Evolutionary conservation across 2,888 invertebrate genomes (phyloP).

Genomic region (Caradrina kadenii): DNA sequence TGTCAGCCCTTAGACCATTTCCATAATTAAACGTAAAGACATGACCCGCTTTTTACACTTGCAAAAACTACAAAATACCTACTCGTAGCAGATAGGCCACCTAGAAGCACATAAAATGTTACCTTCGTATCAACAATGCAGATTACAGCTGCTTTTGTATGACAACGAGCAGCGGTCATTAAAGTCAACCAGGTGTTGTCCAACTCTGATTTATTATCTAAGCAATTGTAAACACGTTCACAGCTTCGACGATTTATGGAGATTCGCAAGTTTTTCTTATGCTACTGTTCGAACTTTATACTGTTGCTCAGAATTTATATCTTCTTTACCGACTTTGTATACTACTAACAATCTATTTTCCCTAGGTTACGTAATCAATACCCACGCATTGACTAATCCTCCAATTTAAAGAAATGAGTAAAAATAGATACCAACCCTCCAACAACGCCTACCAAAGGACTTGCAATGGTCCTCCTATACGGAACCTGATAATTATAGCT

Average conservation of each 20-base stretch:
- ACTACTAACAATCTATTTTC: neutral
- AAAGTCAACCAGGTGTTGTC: conserved; percentile 49
- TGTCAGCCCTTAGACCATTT: neutral
- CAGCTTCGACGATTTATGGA: conserved; percentile 27
- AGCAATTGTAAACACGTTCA: conserved; percentile 40
- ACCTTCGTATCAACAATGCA: conserved; percentile 56
- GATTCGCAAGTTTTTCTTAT: conserved; percentile 38
- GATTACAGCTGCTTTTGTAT: conserved; percentile 49
- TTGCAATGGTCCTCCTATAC: conserved; percentile 7
- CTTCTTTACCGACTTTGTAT: conserved; percentile 5
- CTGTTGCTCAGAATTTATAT: conserved; percentile 2
- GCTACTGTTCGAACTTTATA: conserved; percentile 30
- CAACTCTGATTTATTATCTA: conserved; percentile 55
- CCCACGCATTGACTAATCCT: neutral
- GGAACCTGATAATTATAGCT: conserved; percentile 1
- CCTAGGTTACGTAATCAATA: neutral
- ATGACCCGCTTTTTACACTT: neutral
- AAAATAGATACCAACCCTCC: conserved; percentile 21
- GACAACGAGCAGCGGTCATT: conserved; percentile 48
- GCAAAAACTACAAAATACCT: conserved; percentile 24
- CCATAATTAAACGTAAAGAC: neutral
- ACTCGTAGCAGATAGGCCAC: conserved; percentile 6
- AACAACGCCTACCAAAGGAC: conserved; percentile 4
- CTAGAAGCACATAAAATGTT: conserved; percentile 47
- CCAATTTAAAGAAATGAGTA: neutral